Evolutionary conservation across 2,797 vertebrate genomes (phyloP).

Genomic region (Thaleichthys pacificus): DNA sequence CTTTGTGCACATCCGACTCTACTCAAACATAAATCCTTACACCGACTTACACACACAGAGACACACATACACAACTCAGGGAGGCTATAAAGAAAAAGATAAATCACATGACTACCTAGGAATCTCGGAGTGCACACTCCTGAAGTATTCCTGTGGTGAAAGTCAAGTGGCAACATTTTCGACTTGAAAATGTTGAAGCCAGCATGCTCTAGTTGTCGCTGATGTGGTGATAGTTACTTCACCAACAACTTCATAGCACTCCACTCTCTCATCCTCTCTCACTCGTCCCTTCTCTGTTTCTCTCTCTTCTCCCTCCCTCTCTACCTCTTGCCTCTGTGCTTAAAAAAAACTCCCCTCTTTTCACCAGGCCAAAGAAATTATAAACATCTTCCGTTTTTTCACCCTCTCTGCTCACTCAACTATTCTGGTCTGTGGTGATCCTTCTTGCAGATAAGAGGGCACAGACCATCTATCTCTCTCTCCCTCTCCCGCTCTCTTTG

Average conservation of each 20-base stretch:
- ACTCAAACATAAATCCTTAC: slow-evolving; percentile 30
- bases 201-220: slow-evolving; percentile 22
- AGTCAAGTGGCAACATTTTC: too few species aligned
- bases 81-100: neutral
- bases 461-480: neutral
- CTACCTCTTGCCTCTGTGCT: neutral
- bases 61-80: slow-evolving; percentile 12
- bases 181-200: neutral
- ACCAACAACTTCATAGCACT: slow-evolving; percentile 18
- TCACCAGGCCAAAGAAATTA: slow-evolving; percentile 1
- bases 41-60: neutral
- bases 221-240: slow-evolving; percentile 22
- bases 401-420: slow-evolving; percentile 43
- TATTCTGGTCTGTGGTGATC: slow-evolving; percentile 48
- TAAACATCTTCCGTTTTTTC: slow-evolving; percentile 5
- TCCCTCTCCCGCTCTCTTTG: neutral
- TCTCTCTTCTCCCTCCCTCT: slow-evolving; percentile 6
- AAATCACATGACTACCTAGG: slow-evolving; percentile 36
- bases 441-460: slow-evolving; percentile 20
- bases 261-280: neutral
- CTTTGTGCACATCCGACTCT: slow-evolving; percentile 31
- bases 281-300: slow-evolving; percentile 21
- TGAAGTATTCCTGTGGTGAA: too few species aligned
- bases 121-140: slow-evolving; percentile 15
- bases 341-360: too few species aligned